A percentile compares a stretch with the other conserved stretches of the same genome.
phyloP scores from a whole-genome alignment of 2,888 invertebrate genomes.

The Helicoverpa assulta region DNA sequence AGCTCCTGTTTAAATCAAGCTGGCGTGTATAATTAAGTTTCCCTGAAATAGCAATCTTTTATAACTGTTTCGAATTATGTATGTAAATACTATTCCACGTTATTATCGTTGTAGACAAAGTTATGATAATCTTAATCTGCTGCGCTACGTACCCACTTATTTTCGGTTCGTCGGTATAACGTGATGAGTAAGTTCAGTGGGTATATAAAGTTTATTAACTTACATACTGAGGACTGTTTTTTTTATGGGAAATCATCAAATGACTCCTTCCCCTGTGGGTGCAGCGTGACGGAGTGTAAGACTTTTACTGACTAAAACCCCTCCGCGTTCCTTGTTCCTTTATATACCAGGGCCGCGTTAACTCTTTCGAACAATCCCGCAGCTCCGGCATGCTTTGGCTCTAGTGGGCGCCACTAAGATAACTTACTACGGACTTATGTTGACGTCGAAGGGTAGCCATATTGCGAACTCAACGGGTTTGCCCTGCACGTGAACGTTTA shows the following conservation, averaged over 20 bases:
- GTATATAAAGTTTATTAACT: constrained; percentile 57
- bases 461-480: constrained; percentile 73
- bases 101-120: constrained; percentile 33
- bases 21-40: constrained; percentile 8
- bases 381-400: no score
- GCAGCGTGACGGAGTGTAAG: no score
- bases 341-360: no score
- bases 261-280: no score
- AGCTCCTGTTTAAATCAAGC: not conserved
- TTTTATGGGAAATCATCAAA: no score
- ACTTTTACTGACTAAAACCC: no score
- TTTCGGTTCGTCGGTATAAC: constrained; percentile 25
- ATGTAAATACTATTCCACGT: constrained; percentile 23
- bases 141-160: constrained; percentile 13
- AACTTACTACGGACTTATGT: constrained; percentile 71
- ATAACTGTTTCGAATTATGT: constrained; percentile 20
- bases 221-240: constrained; percentile 72
- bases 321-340: no score
- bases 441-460: constrained; percentile 77
- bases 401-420: no score
- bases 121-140: constrained; percentile 52
- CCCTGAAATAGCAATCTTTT: constrained; percentile 27
- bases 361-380: no score
- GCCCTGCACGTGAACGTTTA: constrained; percentile 68
- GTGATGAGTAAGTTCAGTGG: constrained; percentile 36